phyloP scores from a whole-genome alignment of 2,888 invertebrate genomes.

The Cheiracanthium punctorium region DNA sequence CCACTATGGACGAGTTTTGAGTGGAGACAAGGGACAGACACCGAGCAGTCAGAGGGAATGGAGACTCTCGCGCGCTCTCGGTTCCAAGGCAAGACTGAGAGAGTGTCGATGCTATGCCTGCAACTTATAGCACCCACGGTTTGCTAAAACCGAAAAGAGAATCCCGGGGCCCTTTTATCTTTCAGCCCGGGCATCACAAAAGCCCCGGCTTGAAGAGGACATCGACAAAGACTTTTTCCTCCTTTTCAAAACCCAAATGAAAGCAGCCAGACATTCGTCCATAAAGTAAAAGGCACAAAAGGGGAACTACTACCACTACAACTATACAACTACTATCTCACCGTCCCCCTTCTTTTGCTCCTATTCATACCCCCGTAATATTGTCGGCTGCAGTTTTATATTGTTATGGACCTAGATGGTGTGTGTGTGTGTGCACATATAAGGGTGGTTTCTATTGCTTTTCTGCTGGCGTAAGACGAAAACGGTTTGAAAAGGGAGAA shows the following conservation, averaged over 20 bases:
- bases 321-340: conserved; percentile 55
- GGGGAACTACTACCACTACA: conserved; percentile 14
- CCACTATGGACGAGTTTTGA: no score
- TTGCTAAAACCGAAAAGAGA: conserved; percentile 48
- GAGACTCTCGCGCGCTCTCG: conserved; percentile 6
- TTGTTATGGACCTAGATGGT: conserved; percentile 55
- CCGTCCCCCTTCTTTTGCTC: conserved; percentile 21
- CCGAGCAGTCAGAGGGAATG: neutral
- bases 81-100: conserved; percentile 26
- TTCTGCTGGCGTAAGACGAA: conserved; percentile 51
- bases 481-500: conserved; percentile 56
- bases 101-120: conserved; percentile 18
- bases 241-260: conserved; percentile 65
- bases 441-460: conserved; percentile 28
- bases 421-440: conserved; percentile 39
- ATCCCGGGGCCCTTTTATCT: conserved; percentile 52
- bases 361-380: conserved; percentile 55
- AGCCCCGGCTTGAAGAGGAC: conserved; percentile 57
- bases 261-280: conserved; percentile 63
- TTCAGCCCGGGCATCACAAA: conserved; percentile 40
- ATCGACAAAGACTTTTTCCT: conserved; percentile 64
- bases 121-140: conserved; percentile 56
- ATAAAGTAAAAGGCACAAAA: conserved; percentile 54
- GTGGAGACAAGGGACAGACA: neutral
- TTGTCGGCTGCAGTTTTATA: conserved; percentile 60